Percentiles rank a stretch among this genome's conserved stretches.
phyloP scores from a whole-genome alignment of 1,140 invertebrate species.

The Acromyrmex echinatior region DNA sequence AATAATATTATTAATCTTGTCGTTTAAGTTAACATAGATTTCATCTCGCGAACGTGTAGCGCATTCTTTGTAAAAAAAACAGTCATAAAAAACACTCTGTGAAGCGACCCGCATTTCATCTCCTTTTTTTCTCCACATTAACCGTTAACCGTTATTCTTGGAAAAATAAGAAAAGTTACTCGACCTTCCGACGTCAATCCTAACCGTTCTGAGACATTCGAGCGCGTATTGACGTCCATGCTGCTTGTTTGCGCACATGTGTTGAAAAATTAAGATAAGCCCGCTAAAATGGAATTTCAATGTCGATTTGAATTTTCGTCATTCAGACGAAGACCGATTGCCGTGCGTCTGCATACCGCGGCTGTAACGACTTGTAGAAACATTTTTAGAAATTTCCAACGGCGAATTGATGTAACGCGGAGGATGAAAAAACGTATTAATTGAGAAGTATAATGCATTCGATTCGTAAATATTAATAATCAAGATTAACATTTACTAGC shows the following conservation, averaged over 20 bases:
- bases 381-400: slow-evolving; percentile 34
- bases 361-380: slow-evolving; percentile 39
- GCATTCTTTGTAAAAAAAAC: slow-evolving; percentile 1
- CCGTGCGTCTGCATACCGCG: slow-evolving; percentile 12
- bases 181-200: background rate
- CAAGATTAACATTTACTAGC: slow-evolving; percentile 8
- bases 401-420: background rate
- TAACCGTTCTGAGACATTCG: background rate
- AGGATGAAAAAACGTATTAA: slow-evolving; percentile 18
- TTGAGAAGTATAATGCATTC: slow-evolving; percentile 29
- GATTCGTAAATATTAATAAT: background rate
- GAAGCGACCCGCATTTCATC: background rate
- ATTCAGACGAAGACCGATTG: slow-evolving; percentile 7
- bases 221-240: slow-evolving; percentile 23
- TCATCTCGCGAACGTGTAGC: background rate
- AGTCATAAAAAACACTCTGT: background rate
- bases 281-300: slow-evolving; percentile 62
- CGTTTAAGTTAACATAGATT: background rate
- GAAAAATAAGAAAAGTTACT: slow-evolving; percentile 35
- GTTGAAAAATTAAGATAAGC: slow-evolving; percentile 58
- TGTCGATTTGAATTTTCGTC: slow-evolving; percentile 40
- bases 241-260: slow-evolving; percentile 60
- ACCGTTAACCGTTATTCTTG: slow-evolving; percentile 51
- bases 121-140: slow-evolving; percentile 34
- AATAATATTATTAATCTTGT: slow-evolving; percentile 16